These are phyloP conservation scores for Laspeyria flexula DNA, from an alignment of 2,888 invertebrate genomes.

Conservation along the genomic window DNA sequence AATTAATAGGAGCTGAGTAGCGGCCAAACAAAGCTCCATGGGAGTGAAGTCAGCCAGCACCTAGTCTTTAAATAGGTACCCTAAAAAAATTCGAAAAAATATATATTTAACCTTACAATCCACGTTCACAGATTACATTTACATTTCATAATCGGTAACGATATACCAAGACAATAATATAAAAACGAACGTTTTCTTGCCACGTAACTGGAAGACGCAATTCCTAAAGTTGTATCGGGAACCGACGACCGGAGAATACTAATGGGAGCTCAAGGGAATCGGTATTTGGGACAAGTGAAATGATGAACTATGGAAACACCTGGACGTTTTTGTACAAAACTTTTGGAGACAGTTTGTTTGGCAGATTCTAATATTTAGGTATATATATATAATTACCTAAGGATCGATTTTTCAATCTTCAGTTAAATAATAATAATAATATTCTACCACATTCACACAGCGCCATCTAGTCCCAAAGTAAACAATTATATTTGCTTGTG, in stretches of 20 bases:
- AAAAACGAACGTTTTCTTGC: neutral
- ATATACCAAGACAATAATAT: conserved; percentile 5
- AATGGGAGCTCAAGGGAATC: conserved; percentile 12
- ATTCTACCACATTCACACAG: too few species aligned
- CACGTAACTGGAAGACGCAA: conserved; percentile 14
- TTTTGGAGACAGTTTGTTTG: too few species aligned
- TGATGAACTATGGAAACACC: conserved; percentile 34
- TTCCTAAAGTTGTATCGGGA: conserved; percentile 33
- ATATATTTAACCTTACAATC: neutral
- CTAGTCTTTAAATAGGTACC: neutral
- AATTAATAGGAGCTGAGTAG: too few species aligned
- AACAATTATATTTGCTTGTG: too few species aligned
- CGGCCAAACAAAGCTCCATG: too few species aligned
- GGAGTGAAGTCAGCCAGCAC: too few species aligned
- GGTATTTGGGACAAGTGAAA: conserved; percentile 24
- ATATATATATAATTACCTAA: too few species aligned
- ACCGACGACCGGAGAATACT: conserved; percentile 25
- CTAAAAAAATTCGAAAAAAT: neutral
- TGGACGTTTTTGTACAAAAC: conserved; percentile 16
- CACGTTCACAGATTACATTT: neutral
- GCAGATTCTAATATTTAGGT: too few species aligned
- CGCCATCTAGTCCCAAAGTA: too few species aligned
- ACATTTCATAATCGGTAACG: neutral
- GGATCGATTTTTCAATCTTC: too few species aligned
- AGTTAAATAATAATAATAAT: too few species aligned